Conservation (phyloP, 2,888 invertebrate species). For the Euproctis similis region DNA sequence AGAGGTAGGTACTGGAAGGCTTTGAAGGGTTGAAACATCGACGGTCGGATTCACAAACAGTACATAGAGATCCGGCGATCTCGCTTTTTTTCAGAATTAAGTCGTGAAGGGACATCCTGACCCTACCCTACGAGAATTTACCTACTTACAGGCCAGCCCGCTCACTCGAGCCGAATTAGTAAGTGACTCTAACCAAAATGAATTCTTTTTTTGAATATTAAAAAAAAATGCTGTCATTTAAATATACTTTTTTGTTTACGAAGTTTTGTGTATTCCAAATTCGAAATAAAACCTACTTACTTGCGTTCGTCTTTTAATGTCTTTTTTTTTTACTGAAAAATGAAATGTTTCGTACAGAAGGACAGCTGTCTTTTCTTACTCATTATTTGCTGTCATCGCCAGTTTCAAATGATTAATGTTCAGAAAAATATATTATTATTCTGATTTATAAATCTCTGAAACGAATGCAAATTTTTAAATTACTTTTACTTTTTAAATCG, state of each 20-base stretch:
- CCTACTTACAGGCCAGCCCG: slow-evolving; percentile 28
- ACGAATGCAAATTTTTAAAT: no score
- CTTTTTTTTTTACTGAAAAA: slow-evolving; percentile 20
- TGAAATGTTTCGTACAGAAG: slow-evolving; percentile 20
- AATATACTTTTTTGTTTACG: slow-evolving; percentile 31
- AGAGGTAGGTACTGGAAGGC: slow-evolving; percentile 42
- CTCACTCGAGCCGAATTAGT: slow-evolving; percentile 39
- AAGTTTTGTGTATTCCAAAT: slow-evolving; percentile 35
- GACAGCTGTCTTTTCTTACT: slow-evolving; percentile 13
- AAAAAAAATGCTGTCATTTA: slow-evolving; percentile 35
- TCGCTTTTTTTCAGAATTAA: slow-evolving; percentile 64
- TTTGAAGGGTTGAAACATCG: slow-evolving; percentile 61
- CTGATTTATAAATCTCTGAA: slow-evolving; percentile 15
- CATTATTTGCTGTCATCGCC: slow-evolving; percentile 22
- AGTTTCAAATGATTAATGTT: slow-evolving; percentile 23
- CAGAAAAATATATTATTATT: slow-evolving; percentile 7
- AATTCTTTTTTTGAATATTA: no score
- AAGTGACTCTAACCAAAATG: slow-evolving; percentile 54
- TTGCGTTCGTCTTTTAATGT: slow-evolving; percentile 19
- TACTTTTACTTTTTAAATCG: no score
- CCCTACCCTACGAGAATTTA: slow-evolving; percentile 45
- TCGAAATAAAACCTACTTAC: no score
- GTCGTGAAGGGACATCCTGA: slow-evolving; percentile 52
- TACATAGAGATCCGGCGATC: slow-evolving; percentile 62
- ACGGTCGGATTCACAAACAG: slow-evolving; percentile 62